Percentiles rank a stretch among this genome's conserved stretches.
phyloP scores from a whole-genome alignment of 2,113 vertebrate genomes.

The Eulemur macaco region DNA sequence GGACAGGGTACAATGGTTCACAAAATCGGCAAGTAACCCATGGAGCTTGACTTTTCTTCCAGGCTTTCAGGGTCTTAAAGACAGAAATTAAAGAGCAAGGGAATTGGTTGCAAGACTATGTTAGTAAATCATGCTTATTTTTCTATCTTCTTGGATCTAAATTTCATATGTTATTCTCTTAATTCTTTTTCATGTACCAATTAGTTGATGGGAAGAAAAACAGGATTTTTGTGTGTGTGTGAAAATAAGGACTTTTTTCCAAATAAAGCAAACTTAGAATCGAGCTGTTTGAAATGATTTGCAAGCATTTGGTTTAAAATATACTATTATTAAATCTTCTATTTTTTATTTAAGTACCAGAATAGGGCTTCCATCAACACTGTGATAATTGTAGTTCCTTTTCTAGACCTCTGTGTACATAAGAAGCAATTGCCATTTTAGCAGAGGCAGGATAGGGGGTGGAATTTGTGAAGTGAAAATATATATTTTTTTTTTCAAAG shows the following conservation, averaged over 20 bases:
- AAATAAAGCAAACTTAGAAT: neutral
- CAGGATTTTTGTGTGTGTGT: neutral
- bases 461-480: neutral
- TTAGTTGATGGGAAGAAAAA: neutral
- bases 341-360: neutral
- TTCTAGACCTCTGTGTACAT: neutral
- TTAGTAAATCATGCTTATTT: neutral
- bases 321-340: neutral
- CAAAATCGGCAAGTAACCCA: neutral
- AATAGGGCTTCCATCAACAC: neutral
- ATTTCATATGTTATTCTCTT: neutral
- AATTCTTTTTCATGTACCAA: neutral
- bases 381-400: neutral
- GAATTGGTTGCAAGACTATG: neutral
- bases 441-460: neutral
- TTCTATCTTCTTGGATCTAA: neutral
- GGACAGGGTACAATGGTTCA: neutral
- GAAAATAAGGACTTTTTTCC: neutral
- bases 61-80: neutral
- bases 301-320: neutral
- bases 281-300: neutral
- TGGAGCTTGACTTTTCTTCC: neutral
- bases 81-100: neutral
- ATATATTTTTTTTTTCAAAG: neutral
- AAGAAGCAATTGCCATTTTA: neutral